These are phyloP conservation scores for Aphis gossypii DNA, from an alignment of 1,140 invertebrate species.

Conservation along the genomic window DNA sequence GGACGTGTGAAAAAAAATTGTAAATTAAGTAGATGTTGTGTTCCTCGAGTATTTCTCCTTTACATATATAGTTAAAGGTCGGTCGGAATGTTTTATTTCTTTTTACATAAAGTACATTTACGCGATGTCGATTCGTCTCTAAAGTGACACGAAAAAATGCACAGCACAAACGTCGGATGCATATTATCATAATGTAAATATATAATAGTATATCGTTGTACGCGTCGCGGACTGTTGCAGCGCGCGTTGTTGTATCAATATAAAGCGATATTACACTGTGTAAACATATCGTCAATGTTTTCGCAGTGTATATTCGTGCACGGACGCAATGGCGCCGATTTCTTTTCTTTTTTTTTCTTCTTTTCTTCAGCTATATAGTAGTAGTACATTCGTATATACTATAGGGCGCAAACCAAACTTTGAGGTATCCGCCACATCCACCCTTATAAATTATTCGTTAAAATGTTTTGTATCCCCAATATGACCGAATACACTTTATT, in stretches of 20 bases:
- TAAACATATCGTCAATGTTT: slow-evolving; percentile 12
- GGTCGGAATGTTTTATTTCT: no score
- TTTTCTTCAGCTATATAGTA: neutral
- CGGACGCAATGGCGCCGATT: neutral
- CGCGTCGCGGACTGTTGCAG: neutral
- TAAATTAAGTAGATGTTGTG: no score
- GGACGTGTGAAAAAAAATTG: no score
- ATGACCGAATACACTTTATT: slow-evolving; percentile 19
- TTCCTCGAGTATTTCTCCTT: no score
- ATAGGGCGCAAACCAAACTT: neutral
- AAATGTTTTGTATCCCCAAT: neutral
- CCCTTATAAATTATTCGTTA: slow-evolving; percentile 30
- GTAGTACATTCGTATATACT: neutral
- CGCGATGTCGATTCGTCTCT: neutral
- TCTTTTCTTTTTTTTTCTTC: neutral
- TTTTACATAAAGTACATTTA: no score
- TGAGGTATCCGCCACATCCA: slow-evolving; percentile 11
- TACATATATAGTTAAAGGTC: no score
- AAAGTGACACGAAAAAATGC: neutral
- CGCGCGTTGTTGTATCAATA: neutral
- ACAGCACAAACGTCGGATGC: neutral
- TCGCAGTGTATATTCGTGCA: slow-evolving; percentile 11
- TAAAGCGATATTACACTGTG: neutral
- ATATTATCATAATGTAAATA: neutral
- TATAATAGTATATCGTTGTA: neutral